Evolutionary conservation across 2,113 vertebrate species (phyloP).

Genomic region (Pterophyllum scalare): DNA sequence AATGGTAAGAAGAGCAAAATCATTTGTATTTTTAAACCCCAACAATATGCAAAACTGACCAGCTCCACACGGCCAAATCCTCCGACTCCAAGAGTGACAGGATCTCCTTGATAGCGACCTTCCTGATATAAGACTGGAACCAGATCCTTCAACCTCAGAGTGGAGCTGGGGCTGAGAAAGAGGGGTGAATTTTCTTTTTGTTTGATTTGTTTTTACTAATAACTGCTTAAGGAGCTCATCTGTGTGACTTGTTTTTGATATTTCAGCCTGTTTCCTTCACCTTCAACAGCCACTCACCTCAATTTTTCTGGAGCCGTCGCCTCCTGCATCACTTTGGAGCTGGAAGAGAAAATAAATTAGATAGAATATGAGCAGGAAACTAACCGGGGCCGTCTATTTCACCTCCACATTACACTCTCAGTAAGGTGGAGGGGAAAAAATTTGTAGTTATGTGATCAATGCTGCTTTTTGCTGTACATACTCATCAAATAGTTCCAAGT

Average conservation of each 20-base stretch:
- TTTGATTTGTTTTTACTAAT: background rate
- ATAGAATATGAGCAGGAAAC: background rate
- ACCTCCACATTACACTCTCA: background rate
- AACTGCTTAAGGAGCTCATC: background rate
- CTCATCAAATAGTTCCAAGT: slow-evolving; percentile 84
- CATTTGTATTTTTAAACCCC: background rate
- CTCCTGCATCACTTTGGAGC: slow-evolving; percentile 78
- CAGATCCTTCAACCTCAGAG: slow-evolving; percentile 80
- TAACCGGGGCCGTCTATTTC: background rate
- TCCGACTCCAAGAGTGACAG: slow-evolving; percentile 83
- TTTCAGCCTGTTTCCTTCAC: background rate
- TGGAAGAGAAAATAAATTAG: slow-evolving; percentile 25
- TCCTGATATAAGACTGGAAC: slow-evolving; percentile 82
- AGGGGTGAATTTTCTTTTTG: background rate
- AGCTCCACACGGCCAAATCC: slow-evolving; percentile 84
- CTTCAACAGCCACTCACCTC: slow-evolving; percentile 57
- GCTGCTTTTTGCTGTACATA: slow-evolving; percentile 44
- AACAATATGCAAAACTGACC: slow-evolving; percentile 63
- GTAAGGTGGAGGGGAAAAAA: background rate
- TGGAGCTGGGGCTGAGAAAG: slow-evolving; percentile 52
- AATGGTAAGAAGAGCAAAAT: background rate
- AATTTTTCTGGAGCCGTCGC: slow-evolving; percentile 51
- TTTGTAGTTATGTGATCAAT: background rate
- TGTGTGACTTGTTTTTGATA: background rate
- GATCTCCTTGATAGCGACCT: slow-evolving; percentile 78